Evolutionary conservation across 2,113 vertebrate species (phyloP), one percentile per base, ranked within the genome.

Genomic region (Marcusenius ussheri): DNA sequence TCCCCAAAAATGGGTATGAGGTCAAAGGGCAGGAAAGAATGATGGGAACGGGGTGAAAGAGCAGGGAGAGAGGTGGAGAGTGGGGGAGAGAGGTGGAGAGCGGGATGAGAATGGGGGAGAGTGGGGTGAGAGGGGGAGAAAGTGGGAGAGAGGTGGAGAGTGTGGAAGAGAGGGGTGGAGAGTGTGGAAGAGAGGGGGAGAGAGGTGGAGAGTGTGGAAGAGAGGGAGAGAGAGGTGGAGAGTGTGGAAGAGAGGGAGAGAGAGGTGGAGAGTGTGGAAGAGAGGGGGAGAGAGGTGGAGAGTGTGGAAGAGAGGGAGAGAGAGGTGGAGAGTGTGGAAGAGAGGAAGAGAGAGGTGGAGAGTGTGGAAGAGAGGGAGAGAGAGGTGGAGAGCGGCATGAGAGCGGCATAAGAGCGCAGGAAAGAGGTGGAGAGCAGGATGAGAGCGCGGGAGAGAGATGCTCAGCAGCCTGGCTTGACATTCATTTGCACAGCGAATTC

Each of bases 391-490:
- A 15, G 35, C 35, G 35, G 35, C 11, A 35, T 5, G n/a, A 39
- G 35, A 10, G 17, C 0, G 35, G 35, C 11, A 35, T 5, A 15
- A 80, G 74, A 80, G 31, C 4, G 74, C 21, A 70, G 42, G 74
- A 90, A 70, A 86, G 89, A 87, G 53, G 92, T 89, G 83, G 66
- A 58, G 91, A 90, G 90, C 62, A 88, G 86, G 91, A 83, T 51
- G 84, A 21, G 49, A 88, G 11, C 27, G 3, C 56, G 5, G 56
- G 35, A 88, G 83, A 46, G 42, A 10, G 31, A 45, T 46, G 39
- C 7, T 10, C 42, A 84, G 7, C 80, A 83, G 42, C 8, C 45
- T 84, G 42, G 80, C 17, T 27, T n/a, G n/a, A 31, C 85, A 53
- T 53, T 87, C 24, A 53, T 51, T 87, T 51, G 49, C 49, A 49